Percentiles rank a stretch among this genome's conserved stretches.
phyloP scores from a whole-genome alignment of 2,888 invertebrate species.

The Falcaria lacertinaria region DNA sequence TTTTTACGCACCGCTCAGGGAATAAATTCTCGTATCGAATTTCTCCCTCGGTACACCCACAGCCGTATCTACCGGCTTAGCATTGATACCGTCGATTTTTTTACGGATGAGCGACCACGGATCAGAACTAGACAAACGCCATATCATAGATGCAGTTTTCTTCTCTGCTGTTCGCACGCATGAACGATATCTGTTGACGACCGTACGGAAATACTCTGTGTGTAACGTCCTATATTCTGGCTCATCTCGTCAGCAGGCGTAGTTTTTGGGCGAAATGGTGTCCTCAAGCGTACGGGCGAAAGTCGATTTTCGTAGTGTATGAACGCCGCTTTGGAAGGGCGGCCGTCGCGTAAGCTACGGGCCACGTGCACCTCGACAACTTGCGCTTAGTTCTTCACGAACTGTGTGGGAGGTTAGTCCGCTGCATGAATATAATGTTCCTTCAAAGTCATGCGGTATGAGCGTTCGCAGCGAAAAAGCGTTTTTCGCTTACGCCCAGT shows the following conservation, averaged over 20 bases:
- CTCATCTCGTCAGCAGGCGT: constrained; percentile 53
- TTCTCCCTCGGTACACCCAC: constrained; percentile 33
- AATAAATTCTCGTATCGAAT: constrained; percentile 54
- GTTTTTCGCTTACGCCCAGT: constrained; percentile 45
- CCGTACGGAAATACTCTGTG: constrained; percentile 72
- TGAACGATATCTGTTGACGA: constrained; percentile 57
- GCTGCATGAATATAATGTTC: constrained; percentile 70
- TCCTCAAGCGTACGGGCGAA: constrained; percentile 57
- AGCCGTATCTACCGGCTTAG: constrained; percentile 38
- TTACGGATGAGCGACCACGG: constrained; percentile 29
- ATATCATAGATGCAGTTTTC: constrained; percentile 62
- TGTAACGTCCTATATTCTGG: constrained; percentile 70
- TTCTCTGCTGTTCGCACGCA: constrained; percentile 44
- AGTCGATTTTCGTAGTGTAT: constrained; percentile 66
- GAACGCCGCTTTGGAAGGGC: constrained; percentile 68
- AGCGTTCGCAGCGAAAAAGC: constrained; percentile 58
- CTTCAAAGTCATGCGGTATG: constrained; percentile 67
- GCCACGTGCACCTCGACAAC: constrained; percentile 76
- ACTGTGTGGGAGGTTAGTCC: constrained; percentile 78
- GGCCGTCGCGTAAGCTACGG: constrained; percentile 73
- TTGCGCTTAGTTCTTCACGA: constrained; percentile 78
- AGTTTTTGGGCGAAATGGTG: constrained; percentile 56
- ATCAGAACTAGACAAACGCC: constrained; percentile 19
- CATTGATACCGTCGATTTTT: constrained; percentile 34
- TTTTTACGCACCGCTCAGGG: constrained; percentile 36